Evolutionary conservation across 2,797 vertebrate species (phyloP), one percentile per base, ranked within the genome.

Genomic region (Linurgus olivaceus): DNA sequence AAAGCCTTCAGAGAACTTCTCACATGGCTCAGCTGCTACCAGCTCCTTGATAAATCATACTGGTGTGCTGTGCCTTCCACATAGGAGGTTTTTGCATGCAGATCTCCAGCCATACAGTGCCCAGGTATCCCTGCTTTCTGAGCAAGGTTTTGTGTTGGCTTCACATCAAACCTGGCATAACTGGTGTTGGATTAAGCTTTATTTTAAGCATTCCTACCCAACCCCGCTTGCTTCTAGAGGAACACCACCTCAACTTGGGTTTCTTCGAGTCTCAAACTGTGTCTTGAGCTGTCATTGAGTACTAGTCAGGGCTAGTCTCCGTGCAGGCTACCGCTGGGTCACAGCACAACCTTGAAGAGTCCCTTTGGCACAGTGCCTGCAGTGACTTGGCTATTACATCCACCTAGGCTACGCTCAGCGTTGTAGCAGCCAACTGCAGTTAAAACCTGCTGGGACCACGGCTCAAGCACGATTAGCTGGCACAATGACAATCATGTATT

Each of bases 341-440:
- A 67, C 72, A 74, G 7, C 71, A 75, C 84, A 80, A 59, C 78
- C 75, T 89, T 63, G 74, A 82, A 71, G 94, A 82, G 79, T 89
- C 86, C 75, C 75, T 40, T 67, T 95, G 93, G 92, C 91, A 58
- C 31, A 7, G 7, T 9, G 77, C 94, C 88, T 57, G 24, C 0
- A 0, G 70, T 62, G 91, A 86, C 85, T 90, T 96, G 91, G 91
- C 94, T 90, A 31, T 73, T 28, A 2, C 45, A 61, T 70, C 74
- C 82, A 93, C 87, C 87, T 86, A 83, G 90, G 91, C 91, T 94
- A n/a, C 3, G 2, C 31, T 87, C 47, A 78, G 76, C 4, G 0
- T 42, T 72, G 54, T 94, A 82, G 79, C 94, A 96, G 94, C 93
- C 93, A 95, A 35, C 91, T 92, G 85, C 87, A 92, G 86, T 91